These are phyloP conservation scores for Rhinopomastus cyanomelas DNA, from an alignment of 2,113 vertebrate genomes.

Conservation along the genomic window DNA sequence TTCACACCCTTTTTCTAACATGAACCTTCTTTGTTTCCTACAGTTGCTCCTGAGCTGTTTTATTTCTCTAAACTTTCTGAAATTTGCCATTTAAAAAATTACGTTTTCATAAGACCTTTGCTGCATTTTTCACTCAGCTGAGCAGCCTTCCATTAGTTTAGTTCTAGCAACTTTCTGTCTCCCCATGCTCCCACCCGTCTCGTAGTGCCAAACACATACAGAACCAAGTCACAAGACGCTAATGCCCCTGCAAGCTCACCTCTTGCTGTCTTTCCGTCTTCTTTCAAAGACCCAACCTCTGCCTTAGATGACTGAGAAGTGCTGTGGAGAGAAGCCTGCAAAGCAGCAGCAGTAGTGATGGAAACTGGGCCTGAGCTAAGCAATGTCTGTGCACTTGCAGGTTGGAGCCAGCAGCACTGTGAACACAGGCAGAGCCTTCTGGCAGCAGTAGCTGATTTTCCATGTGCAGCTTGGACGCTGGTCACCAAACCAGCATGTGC, in stretches of 20 bases:
- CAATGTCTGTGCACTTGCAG: accelerated
- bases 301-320: neutral
- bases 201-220: accelerated
- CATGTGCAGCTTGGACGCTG: neutral
- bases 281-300: neutral
- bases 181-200: neutral
- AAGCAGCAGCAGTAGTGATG: neutral
- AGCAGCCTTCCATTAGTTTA: neutral
- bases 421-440: neutral
- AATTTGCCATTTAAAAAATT: neutral
- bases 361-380: neutral
- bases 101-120: neutral
- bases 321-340: neutral
- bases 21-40: neutral
- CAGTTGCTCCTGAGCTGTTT: neutral
- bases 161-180: neutral
- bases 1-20: neutral
- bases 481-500: neutral
- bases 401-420: neutral
- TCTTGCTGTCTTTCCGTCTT: neutral
- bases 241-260: neutral
- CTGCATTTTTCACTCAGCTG: neutral
- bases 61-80: neutral
- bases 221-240: neutral
- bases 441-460: neutral